Conservation (phyloP, 2,797 vertebrate species). For the Sebastes elongatus region DNA sequence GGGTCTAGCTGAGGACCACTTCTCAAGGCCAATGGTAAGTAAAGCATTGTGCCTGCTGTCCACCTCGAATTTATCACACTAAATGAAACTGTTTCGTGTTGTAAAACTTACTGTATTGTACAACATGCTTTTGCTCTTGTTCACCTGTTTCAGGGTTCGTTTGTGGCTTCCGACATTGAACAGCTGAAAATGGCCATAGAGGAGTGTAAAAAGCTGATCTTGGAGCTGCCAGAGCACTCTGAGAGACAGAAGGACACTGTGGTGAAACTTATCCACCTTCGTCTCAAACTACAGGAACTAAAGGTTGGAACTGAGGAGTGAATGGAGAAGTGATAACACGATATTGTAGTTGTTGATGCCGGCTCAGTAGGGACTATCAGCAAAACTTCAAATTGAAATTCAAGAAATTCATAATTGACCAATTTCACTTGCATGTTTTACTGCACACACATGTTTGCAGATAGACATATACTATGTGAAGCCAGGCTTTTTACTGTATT, state of each 20-base stretch:
- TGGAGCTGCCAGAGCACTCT: conserved; percentile 94
- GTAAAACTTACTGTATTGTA: background rate
- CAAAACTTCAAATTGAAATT: background rate
- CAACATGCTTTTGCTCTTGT: background rate
- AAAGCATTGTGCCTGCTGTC: background rate
- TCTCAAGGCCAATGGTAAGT: conserved; percentile 91
- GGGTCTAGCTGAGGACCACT: conserved; percentile 95
- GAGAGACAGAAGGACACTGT: conserved; percentile 95
- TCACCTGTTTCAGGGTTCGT: conserved; percentile 83
- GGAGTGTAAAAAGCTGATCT: conserved; percentile 92
- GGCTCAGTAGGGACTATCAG: background rate
- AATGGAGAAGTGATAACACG: background rate
- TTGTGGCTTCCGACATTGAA: conserved; percentile 90
- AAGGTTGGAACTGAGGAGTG: conserved; percentile 81
- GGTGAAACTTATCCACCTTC: conserved; percentile 94
- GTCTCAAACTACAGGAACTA: conserved; percentile 96
- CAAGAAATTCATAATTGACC: background rate
- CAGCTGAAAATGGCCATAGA: conserved; percentile 93
- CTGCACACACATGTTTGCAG: background rate
- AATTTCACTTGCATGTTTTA: background rate
- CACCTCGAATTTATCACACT: background rate
- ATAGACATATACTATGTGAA: background rate
- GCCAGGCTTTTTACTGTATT: background rate
- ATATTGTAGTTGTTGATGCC: background rate
- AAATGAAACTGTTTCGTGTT: background rate